phyloP scores from a whole-genome alignment of 2,113 vertebrate genomes.

The Caranx ignobilis region DNA sequence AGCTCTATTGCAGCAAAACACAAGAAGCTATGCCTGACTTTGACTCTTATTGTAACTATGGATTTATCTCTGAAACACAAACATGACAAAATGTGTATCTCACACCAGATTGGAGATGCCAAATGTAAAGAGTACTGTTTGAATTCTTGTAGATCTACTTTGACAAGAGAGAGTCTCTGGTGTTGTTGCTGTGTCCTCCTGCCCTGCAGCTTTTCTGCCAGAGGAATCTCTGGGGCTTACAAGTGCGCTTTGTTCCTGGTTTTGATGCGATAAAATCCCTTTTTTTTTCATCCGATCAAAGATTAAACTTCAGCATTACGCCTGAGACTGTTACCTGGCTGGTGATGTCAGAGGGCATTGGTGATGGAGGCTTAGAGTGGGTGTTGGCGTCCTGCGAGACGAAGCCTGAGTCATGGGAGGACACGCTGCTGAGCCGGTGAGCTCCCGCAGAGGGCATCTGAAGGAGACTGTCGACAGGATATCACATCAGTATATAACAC shows the following conservation, averaged over 20 bases:
- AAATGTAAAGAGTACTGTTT: background rate
- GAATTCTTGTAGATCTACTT: slow-evolving; percentile 3
- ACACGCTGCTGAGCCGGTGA: slow-evolving; percentile 97
- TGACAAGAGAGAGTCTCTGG: slow-evolving; percentile 17
- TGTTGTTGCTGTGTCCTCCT: slow-evolving; percentile 11
- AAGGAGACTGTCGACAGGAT: slow-evolving; percentile 87
- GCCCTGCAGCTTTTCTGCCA: slow-evolving; percentile 15
- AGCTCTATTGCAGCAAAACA: slow-evolving; percentile 45
- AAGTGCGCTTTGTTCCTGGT: slow-evolving; percentile 15
- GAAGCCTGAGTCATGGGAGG: slow-evolving; percentile 98
- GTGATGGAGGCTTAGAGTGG: slow-evolving; percentile 97
- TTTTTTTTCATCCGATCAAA: slow-evolving; percentile 12
- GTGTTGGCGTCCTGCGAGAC: slow-evolving; percentile 94
- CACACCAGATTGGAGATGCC: background rate
- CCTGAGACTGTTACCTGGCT: slow-evolving; percentile 89
- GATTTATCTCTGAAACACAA: slow-evolving; percentile 32
- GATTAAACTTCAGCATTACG: background rate
- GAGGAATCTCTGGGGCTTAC: slow-evolving; percentile 13
- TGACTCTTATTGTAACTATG: slow-evolving; percentile 1
- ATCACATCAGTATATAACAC: background rate
- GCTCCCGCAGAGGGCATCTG: slow-evolving; percentile 89
- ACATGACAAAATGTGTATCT: slow-evolving; percentile 2
- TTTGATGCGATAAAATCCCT: background rate
- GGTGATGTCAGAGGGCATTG: slow-evolving; percentile 97
- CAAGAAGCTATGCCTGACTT: slow-evolving; percentile 9